Evolutionary conservation across 2,113 vertebrate genomes (phyloP), one percentile per base, ranked within the genome.

Genomic region (Festucalex cinctus): DNA sequence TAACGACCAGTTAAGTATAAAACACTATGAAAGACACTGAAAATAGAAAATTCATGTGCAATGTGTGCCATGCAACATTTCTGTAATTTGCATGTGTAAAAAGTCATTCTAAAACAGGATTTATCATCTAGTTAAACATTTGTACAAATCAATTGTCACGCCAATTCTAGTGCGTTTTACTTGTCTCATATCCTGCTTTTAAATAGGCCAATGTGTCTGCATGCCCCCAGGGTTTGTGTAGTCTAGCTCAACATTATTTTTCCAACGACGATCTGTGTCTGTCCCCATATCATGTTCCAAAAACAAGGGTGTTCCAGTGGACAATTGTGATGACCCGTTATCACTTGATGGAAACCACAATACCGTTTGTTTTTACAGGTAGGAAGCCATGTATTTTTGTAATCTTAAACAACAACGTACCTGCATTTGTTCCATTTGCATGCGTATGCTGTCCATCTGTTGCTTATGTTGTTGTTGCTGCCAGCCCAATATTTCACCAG

Each of bases 401-500:
- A 20, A 13, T 28, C 6, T n/a, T 3, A 28, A 49, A 35, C 22
- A 12, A n/a, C 49, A 49, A 32, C 63, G 36, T 65, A 95, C 96
- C 95, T 98, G 95, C 92, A 98, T 95, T 81, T 98, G 95, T 74
- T 98, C 95, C 87, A 98, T 81, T 78, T 95, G 95, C 79, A 96
- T 59, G 1, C 89, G 87, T 70, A 97, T 88, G 71, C 87, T 93
- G 36, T 98, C 96, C 80, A 96, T 88, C 74, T 95, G 94, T 77
- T 91, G 88, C 75, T 89, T 88, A 28, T 93, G 88, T 60, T 96
- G 94, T 28, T 93, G 88, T 57, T 96, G 94, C 16, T 93, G 87
- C 93, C 95, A 98, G 73, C 90, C 90, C 53, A 88, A 88, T 20
- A 95, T 89, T 67, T 95, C 93, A 2, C 91, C 92, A 71, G 86